Evolutionary conservation across 2,113 vertebrate species (phyloP), one percentile per base, ranked within the genome.

Genomic region (Eonycteris spelaea): DNA sequence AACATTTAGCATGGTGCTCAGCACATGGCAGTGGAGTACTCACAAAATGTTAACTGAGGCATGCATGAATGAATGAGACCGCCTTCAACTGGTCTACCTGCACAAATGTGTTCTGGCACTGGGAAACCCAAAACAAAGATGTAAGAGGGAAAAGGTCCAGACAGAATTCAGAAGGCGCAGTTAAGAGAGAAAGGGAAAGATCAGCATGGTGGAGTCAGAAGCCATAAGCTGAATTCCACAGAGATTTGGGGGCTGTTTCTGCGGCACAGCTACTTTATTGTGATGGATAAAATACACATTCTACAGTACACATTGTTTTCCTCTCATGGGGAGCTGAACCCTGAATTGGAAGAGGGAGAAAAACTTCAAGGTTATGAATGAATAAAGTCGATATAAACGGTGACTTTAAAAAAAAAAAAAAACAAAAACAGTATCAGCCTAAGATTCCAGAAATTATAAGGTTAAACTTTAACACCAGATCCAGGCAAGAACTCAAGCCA

Each of bases 401-500:
- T 67, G 65, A 35, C 10, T 67, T 26, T 12, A 24, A 35, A 5
- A 35, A 45, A 21, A 19, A 35, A 2, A 68, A 8, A 5, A 35
- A 71, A 0, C 15, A 24, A 70, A 53, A 51, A 51, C 15, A n/a
- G 35, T 35, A 48, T 70, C 45, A 53, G 28, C 59, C 63, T 77
- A 33, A 83, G 67, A 90, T 80, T 92, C 93, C 95, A 51, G 16
- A 30, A 90, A 94, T 86, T 51, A 92, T n/a, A 91, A 90, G 45
- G 75, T 70, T 96, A 93, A 70, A 59, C 84, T 86, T 94, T 35
- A 90, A 85, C 67, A 90, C 43, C n/a, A 84, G 71, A 65, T 30
- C 67, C 40, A 82, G 61, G 68, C 82, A 82, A 88, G 38, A 82
- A 77, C 19, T n/a, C 43, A 61, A 22, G 12, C 63, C 8, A 0